These are phyloP conservation scores for Callaeas wilsoni DNA, from an alignment of 2,113 vertebrate genomes.

Conservation along the genomic window DNA sequence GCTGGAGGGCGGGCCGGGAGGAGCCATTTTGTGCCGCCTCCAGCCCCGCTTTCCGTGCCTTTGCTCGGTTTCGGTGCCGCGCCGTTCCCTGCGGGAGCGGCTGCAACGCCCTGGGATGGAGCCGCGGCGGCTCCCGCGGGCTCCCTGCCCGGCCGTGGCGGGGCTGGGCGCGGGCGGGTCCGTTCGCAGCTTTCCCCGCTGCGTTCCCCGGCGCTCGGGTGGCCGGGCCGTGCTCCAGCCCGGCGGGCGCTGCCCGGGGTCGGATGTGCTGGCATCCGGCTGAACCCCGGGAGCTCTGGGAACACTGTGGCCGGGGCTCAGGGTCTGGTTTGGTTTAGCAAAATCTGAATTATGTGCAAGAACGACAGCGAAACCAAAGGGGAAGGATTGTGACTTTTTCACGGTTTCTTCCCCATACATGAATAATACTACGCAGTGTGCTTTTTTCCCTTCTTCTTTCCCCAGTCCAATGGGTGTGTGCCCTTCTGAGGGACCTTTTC, in stretches of 20 bases:
- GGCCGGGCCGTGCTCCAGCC: background rate
- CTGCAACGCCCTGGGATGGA: background rate
- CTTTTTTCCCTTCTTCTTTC: rapidly evolving
- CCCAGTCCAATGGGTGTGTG: rapidly evolving
- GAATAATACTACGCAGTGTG: rapidly evolving
- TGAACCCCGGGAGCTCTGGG: background rate
- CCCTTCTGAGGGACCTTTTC: background rate
- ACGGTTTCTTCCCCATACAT: rapidly evolving
- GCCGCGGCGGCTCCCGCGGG: background rate
- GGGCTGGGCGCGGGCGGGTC: background rate
- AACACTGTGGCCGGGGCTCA: rapidly evolving
- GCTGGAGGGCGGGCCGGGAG: constrained; percentile 60
- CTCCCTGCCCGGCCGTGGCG: background rate
- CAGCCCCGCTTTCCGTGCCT: background rate
- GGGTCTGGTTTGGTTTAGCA: no score
- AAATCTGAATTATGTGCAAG: background rate
- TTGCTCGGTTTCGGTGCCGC: background rate
- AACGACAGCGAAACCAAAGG: background rate
- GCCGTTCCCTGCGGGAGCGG: background rate
- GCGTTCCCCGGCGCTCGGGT: background rate
- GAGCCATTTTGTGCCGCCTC: constrained; percentile 2
- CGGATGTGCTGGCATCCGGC: background rate
- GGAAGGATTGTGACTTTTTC: no score
- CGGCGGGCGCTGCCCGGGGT: background rate
- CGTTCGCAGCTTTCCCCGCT: background rate